Evolutionary conservation across 1,140 invertebrate genomes (phyloP), one percentile per base, ranked within the genome.

Genomic region (Aphis craccivora): DNA sequence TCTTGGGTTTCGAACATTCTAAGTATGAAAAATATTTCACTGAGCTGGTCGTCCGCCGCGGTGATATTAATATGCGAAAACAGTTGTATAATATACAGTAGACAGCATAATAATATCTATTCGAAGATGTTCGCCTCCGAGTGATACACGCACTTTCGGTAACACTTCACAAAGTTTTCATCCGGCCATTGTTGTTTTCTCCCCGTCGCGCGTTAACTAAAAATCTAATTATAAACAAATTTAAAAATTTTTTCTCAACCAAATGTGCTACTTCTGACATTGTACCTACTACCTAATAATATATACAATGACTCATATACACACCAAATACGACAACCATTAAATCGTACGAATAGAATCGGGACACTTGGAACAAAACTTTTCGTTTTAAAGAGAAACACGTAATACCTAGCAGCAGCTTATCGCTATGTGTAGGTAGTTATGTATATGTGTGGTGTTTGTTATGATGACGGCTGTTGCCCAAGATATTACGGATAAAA

Each of bases 191-290:
- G 84, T 86, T 86, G 43, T 86, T 86, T 45, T 45, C 25, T 14
- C 4, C 43, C 1, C 14, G 84, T 45, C 60, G n/a, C 84, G 3
- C 14, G 84, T 45, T 30, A 14, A n/a, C 84, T 43, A 6, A 43
- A 86, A 86, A 86, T 48, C 84, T 86, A 86, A 86, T 86, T 86
- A 86, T 37, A 86, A 86, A 86, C 84, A 45, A 86, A 86, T 86
- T 43, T 45, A 45, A 45, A 86, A 30, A n/a, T 14, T 45, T 83
- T 37, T 83, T 40, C 20, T 83, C 22, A 23, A 43, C 83, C 23
- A 6, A 84, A 84, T 43, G 23, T 40, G 37, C 37, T 40, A n/a
- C 37, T 40, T 40, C 37, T 40, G 37, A 2, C 37, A 40, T 40
- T 40, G 37, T 40, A 2, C 37, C 37, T 40, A 40, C 37, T 7